Evolutionary conservation across 2,113 vertebrate genomes (phyloP), one percentile per base, ranked within the genome.

Genomic region (Gallinago undulata): DNA sequence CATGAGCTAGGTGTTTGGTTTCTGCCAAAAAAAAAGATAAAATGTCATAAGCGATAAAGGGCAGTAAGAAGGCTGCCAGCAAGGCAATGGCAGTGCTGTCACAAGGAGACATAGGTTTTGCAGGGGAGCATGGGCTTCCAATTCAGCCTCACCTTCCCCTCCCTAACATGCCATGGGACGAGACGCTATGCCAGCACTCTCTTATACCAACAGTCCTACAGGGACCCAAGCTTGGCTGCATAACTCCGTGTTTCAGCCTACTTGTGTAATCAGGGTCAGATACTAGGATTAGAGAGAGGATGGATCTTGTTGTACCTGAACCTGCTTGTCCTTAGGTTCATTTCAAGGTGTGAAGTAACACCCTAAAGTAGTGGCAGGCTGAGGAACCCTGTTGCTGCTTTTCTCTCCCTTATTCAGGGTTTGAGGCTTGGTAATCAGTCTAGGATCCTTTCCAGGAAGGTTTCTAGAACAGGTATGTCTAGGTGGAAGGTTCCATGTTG

Each of bases 131-230:
- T 19, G 51, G 30, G 30, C 21, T 64, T 30, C 45, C 21, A 19
- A 0, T 43, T 56, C 59, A 23, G 1, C 31, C 55, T 63, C 53
- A 10, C 28, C 48, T 24, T 28, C n/a, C 14, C 25, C 21, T 53
- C 28, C 0, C 0, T 18, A 24, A 24, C 1, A 2, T 6, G 33
- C 21, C 28, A 0, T 2, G 1, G 35, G 35, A 48, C 13, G 35
- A 37, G 69, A 24, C 4, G 5, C 16, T 8, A 2, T 23, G 3
- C 11, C 41, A 4, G 45, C 30, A 2, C n/a, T 39, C 18, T 35
- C 22, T 12, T 4, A 31, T 12, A 7, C 9, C 11, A 24, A 21
- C 7, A 25, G 22, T 9, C 31, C 21, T 7, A 2, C 16, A 8
- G 53, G 19, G 43, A 19, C 41, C 24, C 45, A 1, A 2, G 19